Conservation (phyloP, 2,888 invertebrate species). For the Stomorhina lunata region DNA sequence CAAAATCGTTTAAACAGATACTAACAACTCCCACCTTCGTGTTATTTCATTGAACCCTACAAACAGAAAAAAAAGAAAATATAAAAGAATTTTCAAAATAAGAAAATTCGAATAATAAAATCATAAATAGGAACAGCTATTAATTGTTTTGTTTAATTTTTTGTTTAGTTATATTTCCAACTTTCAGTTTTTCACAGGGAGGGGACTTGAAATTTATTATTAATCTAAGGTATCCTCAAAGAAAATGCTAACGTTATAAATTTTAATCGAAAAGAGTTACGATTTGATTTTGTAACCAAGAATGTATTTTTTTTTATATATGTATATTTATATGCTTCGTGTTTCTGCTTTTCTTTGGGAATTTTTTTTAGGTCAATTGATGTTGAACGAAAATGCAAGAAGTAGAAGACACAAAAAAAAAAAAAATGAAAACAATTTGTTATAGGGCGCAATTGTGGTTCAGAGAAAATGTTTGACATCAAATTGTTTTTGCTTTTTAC, state of each 20-base stretch:
- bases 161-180: neutral
- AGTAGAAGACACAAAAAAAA: neutral
- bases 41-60: slow-evolving; percentile 64
- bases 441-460: neutral
- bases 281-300: neutral
- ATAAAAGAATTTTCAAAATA: slow-evolving; percentile 19
- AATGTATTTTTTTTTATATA: neutral
- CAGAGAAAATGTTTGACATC: neutral
- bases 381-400: neutral
- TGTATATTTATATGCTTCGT: neutral
- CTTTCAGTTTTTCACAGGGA: neutral
- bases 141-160: neutral
- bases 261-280: neutral
- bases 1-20: slow-evolving; percentile 44
- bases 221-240: neutral
- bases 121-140: neutral
- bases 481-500: neutral
- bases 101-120: neutral
- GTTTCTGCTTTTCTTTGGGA: neutral
- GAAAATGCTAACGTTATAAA: neutral
- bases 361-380: slow-evolving; percentile 31
- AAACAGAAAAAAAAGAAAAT: slow-evolving; percentile 47
- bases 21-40: slow-evolving; percentile 61
- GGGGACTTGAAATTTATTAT: neutral
- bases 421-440: neutral